Conservation (phyloP, 2,797 vertebrate genomes). For the Anguilla anguilla region DNA sequence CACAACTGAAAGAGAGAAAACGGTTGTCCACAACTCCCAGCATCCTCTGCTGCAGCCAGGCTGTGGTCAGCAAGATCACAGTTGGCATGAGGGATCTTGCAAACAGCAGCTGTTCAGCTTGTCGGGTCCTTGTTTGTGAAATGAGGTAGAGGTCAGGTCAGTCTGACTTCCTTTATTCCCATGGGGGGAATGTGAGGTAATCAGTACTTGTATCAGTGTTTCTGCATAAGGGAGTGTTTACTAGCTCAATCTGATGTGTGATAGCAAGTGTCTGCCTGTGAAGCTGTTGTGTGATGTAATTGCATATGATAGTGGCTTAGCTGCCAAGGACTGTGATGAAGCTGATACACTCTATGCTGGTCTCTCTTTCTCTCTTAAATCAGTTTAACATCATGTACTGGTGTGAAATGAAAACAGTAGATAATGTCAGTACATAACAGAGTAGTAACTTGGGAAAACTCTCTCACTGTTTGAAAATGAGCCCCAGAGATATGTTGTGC, state of each 20-base stretch:
- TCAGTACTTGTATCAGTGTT: background rate
- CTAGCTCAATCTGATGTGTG: background rate
- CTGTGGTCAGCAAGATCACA: background rate
- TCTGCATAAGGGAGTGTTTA: background rate
- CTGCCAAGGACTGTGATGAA: conserved; percentile 1
- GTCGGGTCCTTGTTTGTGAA: background rate
- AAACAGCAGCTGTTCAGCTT: background rate
- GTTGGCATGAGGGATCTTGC: background rate
- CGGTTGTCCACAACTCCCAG: background rate
- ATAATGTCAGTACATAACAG: background rate
- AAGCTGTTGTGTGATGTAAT: background rate
- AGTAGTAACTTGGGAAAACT: background rate
- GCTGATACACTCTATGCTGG: too few relatives aligned
- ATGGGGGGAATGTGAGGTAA: background rate
- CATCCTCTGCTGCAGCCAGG: background rate
- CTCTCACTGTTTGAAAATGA: background rate
- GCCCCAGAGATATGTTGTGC: background rate
- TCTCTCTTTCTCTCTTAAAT: background rate
- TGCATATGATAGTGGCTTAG: background rate
- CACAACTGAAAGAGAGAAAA: background rate
- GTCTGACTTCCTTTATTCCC: background rate
- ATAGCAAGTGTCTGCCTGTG: background rate
- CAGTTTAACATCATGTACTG: background rate
- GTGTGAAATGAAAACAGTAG: background rate
- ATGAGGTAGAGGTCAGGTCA: background rate